Percentiles rank a stretch among this genome's conserved stretches.
Evolutionary conservation across 1,140 invertebrate species (phyloP).

Genomic region (Myzus persicae): DNA sequence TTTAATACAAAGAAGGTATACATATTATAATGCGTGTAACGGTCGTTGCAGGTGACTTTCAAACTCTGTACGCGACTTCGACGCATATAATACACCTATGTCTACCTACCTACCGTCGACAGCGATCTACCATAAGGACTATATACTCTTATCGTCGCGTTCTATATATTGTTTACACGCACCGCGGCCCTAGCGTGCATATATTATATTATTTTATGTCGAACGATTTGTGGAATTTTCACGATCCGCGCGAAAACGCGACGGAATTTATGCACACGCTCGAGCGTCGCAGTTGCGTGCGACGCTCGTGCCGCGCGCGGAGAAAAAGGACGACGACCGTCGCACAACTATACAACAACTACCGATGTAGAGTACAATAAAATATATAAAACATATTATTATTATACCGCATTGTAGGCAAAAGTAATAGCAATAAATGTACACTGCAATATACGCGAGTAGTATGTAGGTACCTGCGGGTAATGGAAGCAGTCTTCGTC

Average conservation of each 20-base stretch:
- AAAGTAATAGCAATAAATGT: not conserved
- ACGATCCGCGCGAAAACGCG: slow-evolving; percentile 29
- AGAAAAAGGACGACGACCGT: not conserved
- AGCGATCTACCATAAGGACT: not conserved
- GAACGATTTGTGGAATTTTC: slow-evolving; percentile 19
- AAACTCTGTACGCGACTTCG: not conserved
- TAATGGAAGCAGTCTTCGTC: not conserved
- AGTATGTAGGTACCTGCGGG: not conserved
- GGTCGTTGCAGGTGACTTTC: not conserved
- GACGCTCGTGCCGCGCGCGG: not conserved
- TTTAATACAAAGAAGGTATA: not conserved
- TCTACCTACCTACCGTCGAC: too few relatives aligned
- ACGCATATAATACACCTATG: too few relatives aligned
- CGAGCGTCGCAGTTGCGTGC: not conserved
- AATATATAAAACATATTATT: not conserved
- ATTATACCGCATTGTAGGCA: not conserved
- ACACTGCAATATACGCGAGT: not conserved
- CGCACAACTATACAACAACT: not conserved
- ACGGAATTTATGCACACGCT: not conserved
- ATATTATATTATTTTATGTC: not conserved
- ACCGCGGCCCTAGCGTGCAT: not conserved
- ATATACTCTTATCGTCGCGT: not conserved
- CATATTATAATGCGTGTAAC: not conserved
- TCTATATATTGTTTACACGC: not conserved
- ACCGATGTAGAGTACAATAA: not conserved